These are phyloP conservation scores for Onthophagus sagittarius DNA, from an alignment of 2,888 invertebrate species.

Conservation along the genomic window DNA sequence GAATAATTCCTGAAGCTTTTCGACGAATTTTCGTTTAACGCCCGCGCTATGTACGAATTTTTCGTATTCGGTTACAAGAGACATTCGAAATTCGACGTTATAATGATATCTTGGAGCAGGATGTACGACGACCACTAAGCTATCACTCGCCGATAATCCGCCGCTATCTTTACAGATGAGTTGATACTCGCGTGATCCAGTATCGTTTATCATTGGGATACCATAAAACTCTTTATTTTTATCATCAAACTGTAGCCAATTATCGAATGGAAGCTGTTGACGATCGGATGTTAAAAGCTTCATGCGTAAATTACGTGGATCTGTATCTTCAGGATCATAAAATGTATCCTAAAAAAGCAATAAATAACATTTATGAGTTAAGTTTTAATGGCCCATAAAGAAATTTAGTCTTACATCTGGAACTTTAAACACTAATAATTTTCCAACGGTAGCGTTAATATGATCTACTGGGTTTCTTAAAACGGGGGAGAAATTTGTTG, in stretches of 20 bases:
- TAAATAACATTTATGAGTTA: neutral
- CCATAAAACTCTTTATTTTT: slow-evolving; percentile 89
- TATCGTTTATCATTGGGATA: slow-evolving; percentile 69
- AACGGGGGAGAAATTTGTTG: slow-evolving; percentile 68
- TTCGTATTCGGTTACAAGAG: slow-evolving; percentile 66
- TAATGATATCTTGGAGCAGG: slow-evolving; percentile 61
- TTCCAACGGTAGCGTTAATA: slow-evolving; percentile 77
- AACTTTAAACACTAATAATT: slow-evolving; percentile 75
- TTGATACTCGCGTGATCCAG: slow-evolving; percentile 73
- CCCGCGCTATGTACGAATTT: slow-evolving; percentile 66
- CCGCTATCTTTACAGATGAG: slow-evolving; percentile 72
- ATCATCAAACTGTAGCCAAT: slow-evolving; percentile 87
- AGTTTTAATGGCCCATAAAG: neutral
- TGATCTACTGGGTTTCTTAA: slow-evolving; percentile 82
- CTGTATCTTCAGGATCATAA: slow-evolving; percentile 83
- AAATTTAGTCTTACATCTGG: slow-evolving; percentile 60
- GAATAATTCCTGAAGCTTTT: slow-evolving; percentile 69
- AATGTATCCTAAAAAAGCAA: slow-evolving; percentile 68
- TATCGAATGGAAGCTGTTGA: slow-evolving; percentile 59
- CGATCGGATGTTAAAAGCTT: slow-evolving; percentile 71
- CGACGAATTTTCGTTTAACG: slow-evolving; percentile 75
- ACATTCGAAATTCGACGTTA: slow-evolving; percentile 78
- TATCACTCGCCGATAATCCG: slow-evolving; percentile 73
- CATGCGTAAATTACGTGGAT: slow-evolving; percentile 67
- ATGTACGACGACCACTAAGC: slow-evolving; percentile 70